Percentiles rank a stretch among this genome's conserved stretches.
These are phyloP conservation scores for Lepus europaeus DNA, from an alignment of 2,113 vertebrate species.

Conservation along the genomic window DNA sequence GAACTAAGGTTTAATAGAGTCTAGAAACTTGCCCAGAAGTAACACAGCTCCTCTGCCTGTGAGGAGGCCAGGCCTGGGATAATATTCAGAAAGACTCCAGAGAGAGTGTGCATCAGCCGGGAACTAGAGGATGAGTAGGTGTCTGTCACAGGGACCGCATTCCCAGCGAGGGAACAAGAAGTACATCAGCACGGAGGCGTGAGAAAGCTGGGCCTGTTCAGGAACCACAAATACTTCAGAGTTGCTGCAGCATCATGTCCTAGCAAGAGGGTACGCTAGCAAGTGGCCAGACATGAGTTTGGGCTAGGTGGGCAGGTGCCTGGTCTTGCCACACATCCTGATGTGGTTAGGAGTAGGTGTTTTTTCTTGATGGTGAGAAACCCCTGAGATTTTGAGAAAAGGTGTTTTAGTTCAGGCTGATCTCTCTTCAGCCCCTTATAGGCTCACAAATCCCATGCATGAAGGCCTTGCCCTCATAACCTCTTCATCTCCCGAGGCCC, in stretches of 20 bases:
- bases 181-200: not conserved
- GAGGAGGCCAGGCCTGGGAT: accelerated
- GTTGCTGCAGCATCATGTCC: accelerated
- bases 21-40: not conserved
- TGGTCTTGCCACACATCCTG: not conserved
- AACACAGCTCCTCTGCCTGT: not conserved
- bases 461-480: not conserved
- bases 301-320: not conserved
- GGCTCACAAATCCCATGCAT: not conserved
- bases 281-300: not conserved
- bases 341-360: not conserved
- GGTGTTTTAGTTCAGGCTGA: not conserved
- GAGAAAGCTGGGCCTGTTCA: not conserved
- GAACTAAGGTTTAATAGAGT: not conserved
- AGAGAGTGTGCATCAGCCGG: not conserved
- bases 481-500: not conserved
- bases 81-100: not conserved
- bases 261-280: not conserved
- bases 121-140: not conserved
- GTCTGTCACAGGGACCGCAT: not conserved
- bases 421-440: not conserved
- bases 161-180: not conserved
- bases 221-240: not conserved
- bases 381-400: not conserved
- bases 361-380: not conserved